Evolutionary conservation across 2,797 vertebrate genomes (phyloP), one percentile per base, ranked within the genome.

Genomic region (Pangasius larnaudii): DNA sequence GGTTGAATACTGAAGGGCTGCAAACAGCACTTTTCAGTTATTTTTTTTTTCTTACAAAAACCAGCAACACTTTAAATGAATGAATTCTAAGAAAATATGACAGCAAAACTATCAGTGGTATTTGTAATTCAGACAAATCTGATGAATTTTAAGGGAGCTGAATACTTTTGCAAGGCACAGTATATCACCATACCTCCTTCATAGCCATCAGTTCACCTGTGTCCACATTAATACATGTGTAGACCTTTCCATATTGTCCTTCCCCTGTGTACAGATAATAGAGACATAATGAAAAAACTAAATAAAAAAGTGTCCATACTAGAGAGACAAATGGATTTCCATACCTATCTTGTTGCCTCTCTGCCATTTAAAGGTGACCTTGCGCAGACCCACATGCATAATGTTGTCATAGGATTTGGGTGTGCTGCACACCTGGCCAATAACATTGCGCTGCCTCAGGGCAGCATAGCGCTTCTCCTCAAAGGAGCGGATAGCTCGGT

Each of bases 301-400:
- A 63, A 30, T 22, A 49, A 5, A 58, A 63, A 18, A 0, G 11
- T 3, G 11, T 84, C 2, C 19, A n/a, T 59, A 30, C 51, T 58
- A 56, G 0, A 2, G 5, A n/a, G 36, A 53, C 3, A 79, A 18
- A 33, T 24, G 1, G 33, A 46, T 22, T 1, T 88, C 0, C 94
- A 74, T 95, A 99, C 99, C 99, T 30, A 99, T 99, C 94, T 99
- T 99, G 95, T 99, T 99, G 95, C 99, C 99, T 93, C 99, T 97
- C 92, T 99, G 99, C 99, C 99, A 99, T 92, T 99, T 99, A 93
- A 99, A 99, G 86, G 99, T 99, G 95, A 99, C 99, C 94, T 99
- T 99, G 91, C 99, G 96, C 90, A 99, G 96, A 81, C 99, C 99
- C 0, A 99, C 99, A 0, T 99, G 98, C 98, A 99, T 99, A 90